Percentiles rank a stretch among this genome's conserved stretches.
These are phyloP conservation scores for Calephelis perditalis DNA, from an alignment of 2,888 invertebrate species.

Conservation along the genomic window DNA sequence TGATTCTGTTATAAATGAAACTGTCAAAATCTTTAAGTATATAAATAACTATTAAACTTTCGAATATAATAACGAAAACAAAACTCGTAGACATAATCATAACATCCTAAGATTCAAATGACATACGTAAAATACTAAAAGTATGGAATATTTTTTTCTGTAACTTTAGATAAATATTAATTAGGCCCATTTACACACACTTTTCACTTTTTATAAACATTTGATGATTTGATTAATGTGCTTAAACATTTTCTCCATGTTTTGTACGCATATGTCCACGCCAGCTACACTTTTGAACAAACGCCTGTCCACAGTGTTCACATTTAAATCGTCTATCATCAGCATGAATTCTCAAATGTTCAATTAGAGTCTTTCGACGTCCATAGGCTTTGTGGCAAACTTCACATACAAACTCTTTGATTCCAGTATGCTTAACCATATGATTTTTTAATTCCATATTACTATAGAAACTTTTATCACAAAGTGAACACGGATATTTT, in stretches of 20 bases:
- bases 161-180: constrained; percentile 1
- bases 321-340: constrained; percentile 38
- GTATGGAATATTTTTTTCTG: neutral
- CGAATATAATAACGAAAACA: too few species aligned
- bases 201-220: neutral
- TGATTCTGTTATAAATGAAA: too few species aligned
- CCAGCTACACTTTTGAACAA: constrained; percentile 38
- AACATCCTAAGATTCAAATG: too few species aligned
- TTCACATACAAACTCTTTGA: constrained; percentile 42
- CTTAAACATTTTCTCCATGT: constrained; percentile 40
- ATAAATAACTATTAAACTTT: too few species aligned
- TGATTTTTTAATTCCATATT: constrained; percentile 47
- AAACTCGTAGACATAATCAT: too few species aligned
- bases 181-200: neutral
- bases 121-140: too few species aligned
- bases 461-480: constrained; percentile 35
- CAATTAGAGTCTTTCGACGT: constrained; percentile 36
- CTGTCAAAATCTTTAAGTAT: too few species aligned
- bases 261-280: constrained; percentile 39
- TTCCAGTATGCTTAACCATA: constrained; percentile 45
- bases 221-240: too few species aligned
- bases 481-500: constrained; percentile 28
- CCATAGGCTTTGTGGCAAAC: constrained; percentile 47
- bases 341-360: constrained; percentile 41
- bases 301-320: constrained; percentile 36